Evolutionary conservation across 2,888 invertebrate genomes (phyloP), one percentile per base, ranked within the genome.

Genomic region (Anthophora plumipes): DNA sequence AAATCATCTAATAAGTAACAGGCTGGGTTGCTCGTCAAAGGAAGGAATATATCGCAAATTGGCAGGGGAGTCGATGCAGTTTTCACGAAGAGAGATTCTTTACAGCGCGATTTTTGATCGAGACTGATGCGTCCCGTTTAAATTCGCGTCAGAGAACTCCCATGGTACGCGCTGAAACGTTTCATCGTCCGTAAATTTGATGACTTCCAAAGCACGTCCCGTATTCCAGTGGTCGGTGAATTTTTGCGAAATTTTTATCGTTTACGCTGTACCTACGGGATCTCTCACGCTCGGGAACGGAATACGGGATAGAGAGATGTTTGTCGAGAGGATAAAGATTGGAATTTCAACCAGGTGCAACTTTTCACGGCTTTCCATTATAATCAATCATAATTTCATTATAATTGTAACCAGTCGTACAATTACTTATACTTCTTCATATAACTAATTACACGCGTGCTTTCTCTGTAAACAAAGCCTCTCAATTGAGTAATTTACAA

Each of bases 161-260:
- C 46, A 59, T 43, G 63, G 63, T 55, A 37, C 59, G 25, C 63
- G 52, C 20, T 20, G 52, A 64, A 76, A 70, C 59, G 46, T 55
- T 76, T 60, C 39, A 37, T 76, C 68, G 75, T 64, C 31, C 64
- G 69, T 76, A 76, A 79, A 79, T 79, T 76, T 59, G 64, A 79
- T 69, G 69, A 76, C 64, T 64, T 54, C 50, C 50, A 59, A 41
- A 46, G 64, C 63, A 59, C 61, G 67, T 55, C 20, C 14, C 39
- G 50, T 59, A 59, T 22, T 55, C 61, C 39, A n/a, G 39, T 48
- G 31, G 63, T 20, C 48, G n/a, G 60, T 46, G 77, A 54, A 74
- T 67, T 67, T 46, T 75, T 43, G 50, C 39, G 75, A 68, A 75
- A 78, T 75, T 75, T 63, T 75, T 52, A 67, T 52, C 73, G 59